Percentiles rank a stretch among this genome's conserved stretches.
These are phyloP conservation scores for Opisthocomus hoazin DNA, from an alignment of 2,113 vertebrate species.

Conservation along the genomic window DNA sequence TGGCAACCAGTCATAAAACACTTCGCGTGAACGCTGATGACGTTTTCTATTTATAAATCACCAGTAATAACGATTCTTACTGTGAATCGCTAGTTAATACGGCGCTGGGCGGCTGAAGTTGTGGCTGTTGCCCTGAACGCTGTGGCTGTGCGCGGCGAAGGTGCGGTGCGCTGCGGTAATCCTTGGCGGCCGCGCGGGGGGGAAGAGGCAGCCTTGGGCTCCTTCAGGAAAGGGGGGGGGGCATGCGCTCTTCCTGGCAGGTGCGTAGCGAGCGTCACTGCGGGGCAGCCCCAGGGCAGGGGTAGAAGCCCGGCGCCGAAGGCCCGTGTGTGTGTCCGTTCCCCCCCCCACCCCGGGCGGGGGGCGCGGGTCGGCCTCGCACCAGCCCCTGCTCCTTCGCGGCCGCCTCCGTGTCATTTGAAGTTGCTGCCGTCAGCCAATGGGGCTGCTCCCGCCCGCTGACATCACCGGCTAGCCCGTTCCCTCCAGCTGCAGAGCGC, in stretches of 20 bases:
- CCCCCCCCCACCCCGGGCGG: too few relatives aligned
- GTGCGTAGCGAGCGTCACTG: too few relatives aligned
- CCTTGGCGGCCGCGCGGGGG: neutral
- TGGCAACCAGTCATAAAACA: neutral
- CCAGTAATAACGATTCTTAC: neutral
- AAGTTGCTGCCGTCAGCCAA: constrained; percentile 84
- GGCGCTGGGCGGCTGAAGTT: neutral
- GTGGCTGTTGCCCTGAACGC: neutral
- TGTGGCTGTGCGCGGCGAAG: neutral
- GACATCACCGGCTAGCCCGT: constrained; percentile 92
- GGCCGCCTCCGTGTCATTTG: constrained; percentile 77
- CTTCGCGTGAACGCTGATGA: neutral
- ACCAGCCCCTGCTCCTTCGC: constrained; percentile 74
- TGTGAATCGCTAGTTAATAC: neutral
- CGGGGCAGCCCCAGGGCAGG: too few relatives aligned
- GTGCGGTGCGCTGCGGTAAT: neutral
- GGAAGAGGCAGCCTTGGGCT: neutral
- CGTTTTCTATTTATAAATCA: neutral
- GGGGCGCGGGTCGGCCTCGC: too few relatives aligned
- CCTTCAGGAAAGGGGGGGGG: neutral
- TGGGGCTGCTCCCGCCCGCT: constrained; percentile 71
- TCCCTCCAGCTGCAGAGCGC: constrained; percentile 98
- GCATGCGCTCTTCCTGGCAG: neutral
- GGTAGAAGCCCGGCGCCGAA: too few relatives aligned
- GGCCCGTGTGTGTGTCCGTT: too few relatives aligned